These are phyloP conservation scores for Mormyrus lacerda DNA, from an alignment of 2,113 vertebrate species.

Conservation along the genomic window DNA sequence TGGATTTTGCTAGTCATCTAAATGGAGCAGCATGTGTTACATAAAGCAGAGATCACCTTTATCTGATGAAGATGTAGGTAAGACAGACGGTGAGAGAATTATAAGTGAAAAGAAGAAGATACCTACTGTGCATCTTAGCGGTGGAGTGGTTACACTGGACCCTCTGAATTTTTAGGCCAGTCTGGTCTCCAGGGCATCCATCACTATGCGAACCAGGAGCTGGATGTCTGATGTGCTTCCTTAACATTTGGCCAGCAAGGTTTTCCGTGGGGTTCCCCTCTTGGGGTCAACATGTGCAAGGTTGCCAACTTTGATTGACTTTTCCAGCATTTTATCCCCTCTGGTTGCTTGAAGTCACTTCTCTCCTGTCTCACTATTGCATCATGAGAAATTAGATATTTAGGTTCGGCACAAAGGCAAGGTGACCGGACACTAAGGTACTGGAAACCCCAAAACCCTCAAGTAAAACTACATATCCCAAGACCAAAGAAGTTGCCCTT, in stretches of 20 bases:
- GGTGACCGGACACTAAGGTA: background rate
- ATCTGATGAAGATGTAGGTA: background rate
- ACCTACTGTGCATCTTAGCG: background rate
- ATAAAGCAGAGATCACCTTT: background rate
- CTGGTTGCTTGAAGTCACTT: background rate
- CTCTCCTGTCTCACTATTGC: background rate
- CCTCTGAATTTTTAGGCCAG: background rate
- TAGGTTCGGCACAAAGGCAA: background rate
- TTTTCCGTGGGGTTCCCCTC: background rate
- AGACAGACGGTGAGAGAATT: background rate
- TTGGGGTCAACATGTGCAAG: background rate
- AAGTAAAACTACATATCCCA: background rate
- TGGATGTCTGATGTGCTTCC: background rate
- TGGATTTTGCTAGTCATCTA: background rate
- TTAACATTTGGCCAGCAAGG: background rate
- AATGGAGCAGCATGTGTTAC: background rate
- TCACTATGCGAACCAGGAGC: background rate
- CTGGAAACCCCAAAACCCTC: background rate
- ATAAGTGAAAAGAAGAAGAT: background rate
- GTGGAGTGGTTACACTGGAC: background rate
- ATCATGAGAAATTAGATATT: background rate
- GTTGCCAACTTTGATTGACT: background rate
- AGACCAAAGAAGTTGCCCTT: background rate
- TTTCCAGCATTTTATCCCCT: background rate
- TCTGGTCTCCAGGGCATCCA: background rate